Percentiles rank a stretch among this genome's conserved stretches.
These are phyloP conservation scores for Villa cingulata DNA, from an alignment of 2,888 invertebrate genomes.

Conservation along the genomic window DNA sequence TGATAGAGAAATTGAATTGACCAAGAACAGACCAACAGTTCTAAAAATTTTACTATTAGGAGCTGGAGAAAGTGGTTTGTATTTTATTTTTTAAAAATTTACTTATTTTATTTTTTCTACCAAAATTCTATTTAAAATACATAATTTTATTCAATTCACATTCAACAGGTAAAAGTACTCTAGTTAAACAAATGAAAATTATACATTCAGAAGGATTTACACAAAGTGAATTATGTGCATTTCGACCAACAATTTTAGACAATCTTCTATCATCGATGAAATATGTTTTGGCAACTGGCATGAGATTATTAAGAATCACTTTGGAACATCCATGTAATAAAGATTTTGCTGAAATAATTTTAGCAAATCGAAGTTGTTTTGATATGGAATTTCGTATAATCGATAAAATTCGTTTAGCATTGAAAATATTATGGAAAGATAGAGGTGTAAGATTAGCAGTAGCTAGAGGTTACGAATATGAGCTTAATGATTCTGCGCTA, in stretches of 20 bases:
- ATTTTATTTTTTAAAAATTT: too few species aligned
- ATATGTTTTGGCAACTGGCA: constrained; percentile 49
- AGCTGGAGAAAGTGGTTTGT: constrained; percentile 44
- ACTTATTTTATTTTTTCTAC: not conserved
- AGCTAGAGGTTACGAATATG: constrained; percentile 51
- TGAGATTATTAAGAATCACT: constrained; percentile 49
- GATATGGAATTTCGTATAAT: constrained; percentile 42
- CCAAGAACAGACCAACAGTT: constrained; percentile 45
- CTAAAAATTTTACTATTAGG: constrained; percentile 50
- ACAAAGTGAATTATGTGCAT: constrained; percentile 44
- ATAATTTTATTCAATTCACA: not conserved
- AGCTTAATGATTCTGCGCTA: constrained; percentile 50
- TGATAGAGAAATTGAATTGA: constrained; percentile 44
- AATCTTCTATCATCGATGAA: constrained; percentile 53
- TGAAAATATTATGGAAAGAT: constrained; percentile 48
- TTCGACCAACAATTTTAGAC: constrained; percentile 49
- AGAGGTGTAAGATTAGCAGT: constrained; percentile 48
- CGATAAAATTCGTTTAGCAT: constrained; percentile 38
- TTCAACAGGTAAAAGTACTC: constrained; percentile 46
- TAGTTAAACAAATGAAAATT: constrained; percentile 57
- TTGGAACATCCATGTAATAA: constrained; percentile 46
- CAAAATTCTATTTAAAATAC: not conserved
- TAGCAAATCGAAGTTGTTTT: constrained; percentile 40
- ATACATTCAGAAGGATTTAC: constrained; percentile 54
- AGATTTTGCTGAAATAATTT: constrained; percentile 40